phyloP scores from a whole-genome alignment of 2,797 vertebrate genomes.

The Pangasius sanitwongsei region DNA sequence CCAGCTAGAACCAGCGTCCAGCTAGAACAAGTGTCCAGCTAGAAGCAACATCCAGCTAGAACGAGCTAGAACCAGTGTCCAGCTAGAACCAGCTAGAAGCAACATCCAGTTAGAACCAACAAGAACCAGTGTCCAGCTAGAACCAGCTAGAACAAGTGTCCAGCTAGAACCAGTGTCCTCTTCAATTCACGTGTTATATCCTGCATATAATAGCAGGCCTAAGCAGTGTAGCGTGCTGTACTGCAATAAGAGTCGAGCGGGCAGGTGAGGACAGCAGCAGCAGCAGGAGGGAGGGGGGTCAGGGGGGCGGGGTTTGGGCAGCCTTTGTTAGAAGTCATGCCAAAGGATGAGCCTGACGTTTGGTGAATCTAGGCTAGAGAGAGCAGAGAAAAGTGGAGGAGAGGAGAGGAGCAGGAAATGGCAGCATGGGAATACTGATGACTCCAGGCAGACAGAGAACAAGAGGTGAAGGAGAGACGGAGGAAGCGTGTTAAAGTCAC shows the following conservation, averaged over 20 bases:
- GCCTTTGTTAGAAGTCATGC: constrained; percentile 69
- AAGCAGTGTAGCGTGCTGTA: neutral
- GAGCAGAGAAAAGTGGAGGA: neutral
- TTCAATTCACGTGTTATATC: neutral
- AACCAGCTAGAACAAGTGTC: no score
- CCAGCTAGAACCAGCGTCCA: no score
- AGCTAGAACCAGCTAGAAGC: no score
- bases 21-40: no score
- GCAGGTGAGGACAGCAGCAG: neutral
- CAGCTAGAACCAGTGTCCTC: no score
- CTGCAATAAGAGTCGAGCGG: neutral
- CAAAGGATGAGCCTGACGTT: constrained; percentile 72
- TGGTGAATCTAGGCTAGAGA: constrained; percentile 34
- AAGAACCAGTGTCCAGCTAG: no score
- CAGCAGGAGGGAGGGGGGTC: neutral
- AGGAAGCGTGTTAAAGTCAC: constrained; percentile 79
- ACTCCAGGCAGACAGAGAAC: constrained; percentile 33
- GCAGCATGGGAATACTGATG: constrained; percentile 79
- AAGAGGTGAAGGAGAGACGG: constrained; percentile 60
- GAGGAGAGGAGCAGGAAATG: constrained; percentile 69
- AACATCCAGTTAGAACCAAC: no score
- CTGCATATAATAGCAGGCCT: neutral
- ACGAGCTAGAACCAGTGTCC: no score
- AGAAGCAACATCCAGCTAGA: no score
- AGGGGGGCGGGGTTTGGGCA: neutral